A percentile compares a stretch with the other conserved stretches of the same genome.
phyloP scores from a whole-genome alignment of 2,113 vertebrate species.

The Meles meles region DNA sequence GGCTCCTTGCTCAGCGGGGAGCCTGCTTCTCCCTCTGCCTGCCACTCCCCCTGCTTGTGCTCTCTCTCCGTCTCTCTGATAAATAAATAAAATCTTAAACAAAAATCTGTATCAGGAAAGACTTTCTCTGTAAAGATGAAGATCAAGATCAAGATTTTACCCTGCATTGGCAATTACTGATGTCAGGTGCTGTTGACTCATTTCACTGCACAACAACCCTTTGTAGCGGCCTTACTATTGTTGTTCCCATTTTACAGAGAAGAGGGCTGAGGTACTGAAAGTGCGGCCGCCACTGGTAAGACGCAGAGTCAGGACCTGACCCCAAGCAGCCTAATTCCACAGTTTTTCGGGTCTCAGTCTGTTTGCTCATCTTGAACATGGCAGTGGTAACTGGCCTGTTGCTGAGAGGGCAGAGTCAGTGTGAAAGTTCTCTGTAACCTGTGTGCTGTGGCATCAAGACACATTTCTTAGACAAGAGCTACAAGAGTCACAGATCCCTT shows the following conservation, averaged over 20 bases:
- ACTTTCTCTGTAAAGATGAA: not conserved
- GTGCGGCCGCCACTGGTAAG: not conserved
- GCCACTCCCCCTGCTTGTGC: not conserved
- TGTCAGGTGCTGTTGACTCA: not conserved
- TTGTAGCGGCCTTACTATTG: not conserved
- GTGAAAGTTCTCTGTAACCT: not conserved
- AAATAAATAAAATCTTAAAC: not conserved
- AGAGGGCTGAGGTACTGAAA: not conserved
- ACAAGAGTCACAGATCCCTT: not conserved
- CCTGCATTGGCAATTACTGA: not conserved
- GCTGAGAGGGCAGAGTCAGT: not conserved
- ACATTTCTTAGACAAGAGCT: not conserved
- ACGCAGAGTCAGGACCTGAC: not conserved
- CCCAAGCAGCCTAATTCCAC: not conserved
- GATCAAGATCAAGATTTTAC: not conserved
- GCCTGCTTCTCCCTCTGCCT: not conserved
- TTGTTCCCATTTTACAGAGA: not conserved
- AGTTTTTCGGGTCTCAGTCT: not conserved
- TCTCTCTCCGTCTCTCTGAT: not conserved
- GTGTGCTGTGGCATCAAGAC: not conserved
- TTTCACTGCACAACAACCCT: not conserved
- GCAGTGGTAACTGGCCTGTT: not conserved
- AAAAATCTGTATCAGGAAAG: not conserved
- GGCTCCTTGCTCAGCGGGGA: too few relatives aligned
- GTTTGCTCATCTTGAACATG: not conserved